Conservation (phyloP, 2,888 invertebrate species). For the Druceiella hillmani region DNA sequence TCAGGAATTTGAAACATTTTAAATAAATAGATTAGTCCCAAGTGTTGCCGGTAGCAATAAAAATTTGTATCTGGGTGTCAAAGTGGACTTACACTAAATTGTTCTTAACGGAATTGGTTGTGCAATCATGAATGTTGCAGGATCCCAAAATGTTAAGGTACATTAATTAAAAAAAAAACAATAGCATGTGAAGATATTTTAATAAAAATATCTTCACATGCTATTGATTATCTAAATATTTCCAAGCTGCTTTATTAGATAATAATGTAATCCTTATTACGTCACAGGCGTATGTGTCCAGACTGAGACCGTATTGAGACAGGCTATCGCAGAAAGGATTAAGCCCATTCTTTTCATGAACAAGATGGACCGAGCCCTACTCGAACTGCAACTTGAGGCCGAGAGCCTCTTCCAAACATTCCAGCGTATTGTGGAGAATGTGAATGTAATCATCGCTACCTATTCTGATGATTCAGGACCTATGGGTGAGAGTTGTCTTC, state of each 20-base stretch:
- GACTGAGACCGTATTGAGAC: constrained; percentile 99
- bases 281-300: constrained; percentile 95
- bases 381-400: constrained; percentile 93
- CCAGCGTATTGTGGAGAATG: constrained; percentile 99
- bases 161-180: too few species aligned
- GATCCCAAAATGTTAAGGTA: constrained; percentile 1
- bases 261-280: background rate
- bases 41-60: constrained; percentile 5
- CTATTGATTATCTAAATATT: too few species aligned
- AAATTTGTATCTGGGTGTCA: constrained; percentile 6
- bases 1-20: too few species aligned
- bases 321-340: constrained; percentile 99
- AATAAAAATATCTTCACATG: too few species aligned
- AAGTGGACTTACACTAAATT: constrained; percentile 5
- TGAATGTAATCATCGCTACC: constrained; percentile 99
- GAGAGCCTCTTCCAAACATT: constrained; percentile 99
- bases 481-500: constrained; percentile 62
- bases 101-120: constrained; percentile 3
- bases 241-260: constrained; percentile 4
- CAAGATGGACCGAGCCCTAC: constrained; percentile 99
- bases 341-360: constrained; percentile 99
- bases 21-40: too few species aligned
- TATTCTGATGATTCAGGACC: constrained; percentile 97
- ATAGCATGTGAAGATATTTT: too few species aligned
- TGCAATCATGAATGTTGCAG: background rate